Conservation (phyloP, 2,888 invertebrate species). For the Hirtodrosophila duncani region DNA sequence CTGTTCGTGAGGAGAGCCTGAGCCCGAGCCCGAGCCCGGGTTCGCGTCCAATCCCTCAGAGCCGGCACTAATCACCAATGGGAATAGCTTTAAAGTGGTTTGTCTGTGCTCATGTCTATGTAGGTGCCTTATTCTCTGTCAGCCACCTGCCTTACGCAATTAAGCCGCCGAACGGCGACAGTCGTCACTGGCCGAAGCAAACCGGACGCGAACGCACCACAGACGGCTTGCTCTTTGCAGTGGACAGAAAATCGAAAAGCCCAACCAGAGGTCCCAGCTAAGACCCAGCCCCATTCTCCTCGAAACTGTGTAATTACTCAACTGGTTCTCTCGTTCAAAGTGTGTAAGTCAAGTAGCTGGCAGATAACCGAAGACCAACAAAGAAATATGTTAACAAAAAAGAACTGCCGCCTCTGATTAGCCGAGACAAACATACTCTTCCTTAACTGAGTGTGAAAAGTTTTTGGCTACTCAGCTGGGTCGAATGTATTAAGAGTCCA, state of each 20-base stretch:
- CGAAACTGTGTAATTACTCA: conserved; percentile 60
- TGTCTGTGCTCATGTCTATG: conserved; percentile 36
- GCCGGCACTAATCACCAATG: conserved; percentile 64
- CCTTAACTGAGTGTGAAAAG: too few species aligned
- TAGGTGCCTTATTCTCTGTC: conserved; percentile 60
- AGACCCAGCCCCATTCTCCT: conserved; percentile 1
- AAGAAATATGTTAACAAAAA: neutral
- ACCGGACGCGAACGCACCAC: conserved; percentile 40
- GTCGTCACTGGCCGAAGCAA: conserved; percentile 17
- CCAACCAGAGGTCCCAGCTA: conserved; percentile 27
- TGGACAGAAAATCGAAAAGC: conserved; percentile 22
- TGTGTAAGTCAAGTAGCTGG: conserved; percentile 69
- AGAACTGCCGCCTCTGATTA: too few species aligned
- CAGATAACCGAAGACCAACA: conserved; percentile 51
- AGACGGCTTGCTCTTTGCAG: conserved; percentile 46
- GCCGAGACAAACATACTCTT: too few species aligned
- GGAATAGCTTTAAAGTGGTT: conserved; percentile 69
- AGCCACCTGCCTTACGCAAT: conserved; percentile 73
- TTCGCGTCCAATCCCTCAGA: neutral
- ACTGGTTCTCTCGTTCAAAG: conserved; percentile 58
- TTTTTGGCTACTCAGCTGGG: too few species aligned
- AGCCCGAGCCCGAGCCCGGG: neutral
- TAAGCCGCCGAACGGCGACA: conserved; percentile 51
- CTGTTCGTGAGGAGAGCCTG: conserved; percentile 14
- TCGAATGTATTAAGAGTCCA: too few species aligned